These are phyloP conservation scores for Achroia grisella DNA, from an alignment of 1,140 invertebrate species.

Conservation along the genomic window DNA sequence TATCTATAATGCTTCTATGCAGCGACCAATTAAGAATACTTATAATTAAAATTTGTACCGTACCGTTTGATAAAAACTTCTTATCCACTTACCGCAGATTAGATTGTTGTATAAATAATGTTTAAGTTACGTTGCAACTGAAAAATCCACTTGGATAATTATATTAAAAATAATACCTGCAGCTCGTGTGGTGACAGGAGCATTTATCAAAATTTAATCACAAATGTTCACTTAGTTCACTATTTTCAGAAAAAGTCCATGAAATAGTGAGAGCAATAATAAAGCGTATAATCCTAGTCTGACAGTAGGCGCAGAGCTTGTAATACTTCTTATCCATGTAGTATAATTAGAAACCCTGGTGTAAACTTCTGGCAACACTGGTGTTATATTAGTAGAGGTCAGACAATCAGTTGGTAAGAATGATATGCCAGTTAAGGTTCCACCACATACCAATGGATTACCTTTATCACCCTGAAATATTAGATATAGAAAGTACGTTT, in stretches of 20 bases:
- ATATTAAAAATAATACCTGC: no score
- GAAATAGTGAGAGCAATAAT: constrained; percentile 10
- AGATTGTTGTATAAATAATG: no score
- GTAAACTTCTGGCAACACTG: constrained; percentile 32
- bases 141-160: no score
- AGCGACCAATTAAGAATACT: no score
- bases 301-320: constrained; percentile 12
- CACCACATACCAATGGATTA: constrained; percentile 29
- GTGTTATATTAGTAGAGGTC: not conserved
- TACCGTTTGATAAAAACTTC: no score
- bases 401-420: constrained; percentile 19
- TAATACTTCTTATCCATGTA: constrained; percentile 24
- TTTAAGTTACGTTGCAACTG: no score
- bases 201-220: constrained; percentile 27
- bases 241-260: constrained; percentile 10
- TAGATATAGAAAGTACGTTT: constrained; percentile 6
- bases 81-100: no score
- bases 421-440: constrained; percentile 27
- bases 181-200: no score
- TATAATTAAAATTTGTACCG: no score
- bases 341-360: constrained; percentile 39
- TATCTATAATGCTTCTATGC: no score
- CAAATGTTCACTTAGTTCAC: constrained; percentile 14
- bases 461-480: constrained; percentile 32
- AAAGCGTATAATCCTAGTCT: constrained; percentile 12